A percentile compares a stretch with the other conserved stretches of the same genome.
Conservation (phyloP, 2,888 invertebrate species). For the Bombylius major region DNA sequence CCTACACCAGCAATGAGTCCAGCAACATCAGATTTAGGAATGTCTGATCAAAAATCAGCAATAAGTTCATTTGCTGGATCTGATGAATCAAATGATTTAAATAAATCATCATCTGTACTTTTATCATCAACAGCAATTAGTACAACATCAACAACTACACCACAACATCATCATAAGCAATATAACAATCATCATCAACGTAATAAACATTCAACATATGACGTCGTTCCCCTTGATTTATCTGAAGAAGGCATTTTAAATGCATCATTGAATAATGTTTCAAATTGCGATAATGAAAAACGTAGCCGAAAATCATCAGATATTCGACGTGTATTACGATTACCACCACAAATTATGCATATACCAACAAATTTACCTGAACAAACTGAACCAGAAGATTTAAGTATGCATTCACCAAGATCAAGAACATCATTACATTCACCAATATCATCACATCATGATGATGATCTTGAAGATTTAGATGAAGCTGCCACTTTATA, state of each 20-base stretch:
- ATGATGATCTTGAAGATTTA: slow-evolving; percentile 42
- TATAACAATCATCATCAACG: slow-evolving; percentile 5
- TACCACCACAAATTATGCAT: slow-evolving; percentile 33
- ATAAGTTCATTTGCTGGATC: slow-evolving; percentile 31
- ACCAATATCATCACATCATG: slow-evolving; percentile 38
- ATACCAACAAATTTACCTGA: slow-evolving; percentile 45
- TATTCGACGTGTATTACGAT: slow-evolving; percentile 40
- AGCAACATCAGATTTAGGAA: slow-evolving; percentile 16
- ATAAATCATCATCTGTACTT: slow-evolving; percentile 15
- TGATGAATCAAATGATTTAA: slow-evolving; percentile 24
- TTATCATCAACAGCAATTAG: slow-evolving; percentile 11
- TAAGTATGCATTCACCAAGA: slow-evolving; percentile 52
- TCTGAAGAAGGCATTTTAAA: slow-evolving; percentile 35
- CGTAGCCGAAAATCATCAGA: slow-evolving; percentile 39
- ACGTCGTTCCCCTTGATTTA: slow-evolving; percentile 37
- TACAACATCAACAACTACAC: slow-evolving; percentile 31
- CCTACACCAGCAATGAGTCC: slow-evolving; percentile 29
- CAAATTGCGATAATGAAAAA: slow-evolving; percentile 22
- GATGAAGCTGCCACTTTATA: slow-evolving; percentile 43
- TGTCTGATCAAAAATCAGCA: slow-evolving; percentile 29
- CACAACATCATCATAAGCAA: slow-evolving; percentile 11
- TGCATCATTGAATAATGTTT: slow-evolving; percentile 14
- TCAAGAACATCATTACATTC: slow-evolving; percentile 31
- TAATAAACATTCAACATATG: background rate
- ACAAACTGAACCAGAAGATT: slow-evolving; percentile 85